Evolutionary conservation across 2,888 invertebrate species (phyloP).

Genomic region (Acleris literana): DNA sequence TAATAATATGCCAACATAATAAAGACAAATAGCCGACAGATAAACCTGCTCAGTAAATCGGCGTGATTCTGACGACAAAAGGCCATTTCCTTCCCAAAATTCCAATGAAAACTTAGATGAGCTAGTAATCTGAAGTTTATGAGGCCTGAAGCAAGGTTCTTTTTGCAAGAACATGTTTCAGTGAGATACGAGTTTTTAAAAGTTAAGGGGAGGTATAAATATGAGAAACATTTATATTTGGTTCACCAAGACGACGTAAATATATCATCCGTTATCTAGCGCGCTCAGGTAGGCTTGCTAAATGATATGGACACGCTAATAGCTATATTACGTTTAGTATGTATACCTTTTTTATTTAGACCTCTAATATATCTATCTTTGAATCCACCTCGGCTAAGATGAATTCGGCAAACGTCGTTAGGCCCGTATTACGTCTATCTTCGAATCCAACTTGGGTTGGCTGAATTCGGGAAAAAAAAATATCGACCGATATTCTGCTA

Average conservation of each 20-base stretch:
- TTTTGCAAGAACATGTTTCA: not conserved
- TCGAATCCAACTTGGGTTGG: too few relatives aligned
- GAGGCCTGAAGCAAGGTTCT: not conserved
- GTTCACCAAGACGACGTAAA: conserved; percentile 10
- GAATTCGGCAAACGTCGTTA: too few relatives aligned
- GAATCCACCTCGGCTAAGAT: too few relatives aligned
- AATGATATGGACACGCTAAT: conserved; percentile 27
- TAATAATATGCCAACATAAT: conserved; percentile 32
- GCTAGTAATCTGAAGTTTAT: not conserved
- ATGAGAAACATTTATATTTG: conserved; percentile 29
- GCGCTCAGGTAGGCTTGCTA: conserved; percentile 11
- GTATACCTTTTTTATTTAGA: not conserved
- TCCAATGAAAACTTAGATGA: not conserved
- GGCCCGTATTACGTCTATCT: too few relatives aligned
- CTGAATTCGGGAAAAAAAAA: too few relatives aligned
- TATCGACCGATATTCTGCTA: too few relatives aligned
- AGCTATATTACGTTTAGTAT: conserved; percentile 2
- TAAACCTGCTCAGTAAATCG: conserved; percentile 30
- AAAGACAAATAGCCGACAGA: conserved; percentile 27
- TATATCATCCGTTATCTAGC: conserved; percentile 17
- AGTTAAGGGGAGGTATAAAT: not conserved
- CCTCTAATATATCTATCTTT: not conserved
- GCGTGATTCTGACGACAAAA: conserved; percentile 23
- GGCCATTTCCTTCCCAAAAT: not conserved
- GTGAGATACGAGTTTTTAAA: not conserved